Percentiles rank a stretch among this genome's conserved stretches.
Conservation (phyloP, 2,797 vertebrate genomes). For the Poecile montanus region DNA sequence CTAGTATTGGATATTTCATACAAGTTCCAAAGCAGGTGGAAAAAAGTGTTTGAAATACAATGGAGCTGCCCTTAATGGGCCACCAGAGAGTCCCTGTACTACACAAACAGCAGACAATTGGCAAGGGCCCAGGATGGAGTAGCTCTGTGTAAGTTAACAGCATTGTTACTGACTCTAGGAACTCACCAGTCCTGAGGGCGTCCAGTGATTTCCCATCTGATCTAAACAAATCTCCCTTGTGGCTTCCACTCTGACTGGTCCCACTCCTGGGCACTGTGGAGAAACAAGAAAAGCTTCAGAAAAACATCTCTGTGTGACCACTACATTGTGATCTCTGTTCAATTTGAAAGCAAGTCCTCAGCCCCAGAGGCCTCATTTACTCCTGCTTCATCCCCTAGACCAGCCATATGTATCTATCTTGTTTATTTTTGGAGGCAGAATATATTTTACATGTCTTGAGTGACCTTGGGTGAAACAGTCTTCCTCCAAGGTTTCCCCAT, state of each 20-base stretch:
- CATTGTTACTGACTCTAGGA: background rate
- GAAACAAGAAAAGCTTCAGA: background rate
- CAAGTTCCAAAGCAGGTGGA: background rate
- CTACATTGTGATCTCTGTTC: background rate
- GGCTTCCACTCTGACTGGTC: background rate
- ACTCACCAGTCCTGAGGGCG: background rate
- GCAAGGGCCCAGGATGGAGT: background rate
- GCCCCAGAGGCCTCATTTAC: background rate
- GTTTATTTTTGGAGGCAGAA: slow-evolving; percentile 11
- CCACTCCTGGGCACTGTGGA: background rate
- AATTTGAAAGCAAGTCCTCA: background rate
- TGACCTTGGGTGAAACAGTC: slow-evolving; percentile 8
- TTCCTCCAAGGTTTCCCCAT: background rate
- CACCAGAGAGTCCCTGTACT: background rate
- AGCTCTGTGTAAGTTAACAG: background rate
- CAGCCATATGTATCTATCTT: background rate
- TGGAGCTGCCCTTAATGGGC: background rate
- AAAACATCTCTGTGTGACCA: background rate
- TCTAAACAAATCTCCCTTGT: background rate
- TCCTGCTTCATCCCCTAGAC: background rate
- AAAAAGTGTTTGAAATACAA: background rate
- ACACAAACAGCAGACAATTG: background rate
- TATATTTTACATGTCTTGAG: background rate
- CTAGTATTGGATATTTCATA: background rate
- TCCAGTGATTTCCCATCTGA: background rate